phyloP scores from a whole-genome alignment of 2,113 vertebrate genomes.

The Saguinus imperator region DNA sequence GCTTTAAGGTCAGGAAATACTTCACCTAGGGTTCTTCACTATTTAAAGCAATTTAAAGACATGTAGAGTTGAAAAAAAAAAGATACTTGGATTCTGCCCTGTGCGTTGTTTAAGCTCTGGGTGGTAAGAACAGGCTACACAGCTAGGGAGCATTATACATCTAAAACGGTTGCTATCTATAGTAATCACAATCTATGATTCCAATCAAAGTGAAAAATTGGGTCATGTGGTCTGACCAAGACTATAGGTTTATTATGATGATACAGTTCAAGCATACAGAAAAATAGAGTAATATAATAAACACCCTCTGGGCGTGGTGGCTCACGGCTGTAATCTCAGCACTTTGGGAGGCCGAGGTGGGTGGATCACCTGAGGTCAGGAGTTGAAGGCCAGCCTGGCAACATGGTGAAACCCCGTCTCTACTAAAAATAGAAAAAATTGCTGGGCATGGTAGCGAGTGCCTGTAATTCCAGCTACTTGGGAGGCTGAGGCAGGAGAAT shows the following conservation, averaged over 20 bases:
- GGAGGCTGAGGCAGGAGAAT: too few relatives aligned
- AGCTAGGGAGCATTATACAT: neutral
- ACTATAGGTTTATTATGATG: neutral
- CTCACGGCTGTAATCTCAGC: too few relatives aligned
- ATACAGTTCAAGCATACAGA: neutral
- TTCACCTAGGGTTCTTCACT: neutral
- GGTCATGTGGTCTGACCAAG: neutral
- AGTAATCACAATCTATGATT: neutral
- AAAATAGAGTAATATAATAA: neutral
- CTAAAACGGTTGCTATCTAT: neutral
- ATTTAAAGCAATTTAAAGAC: neutral
- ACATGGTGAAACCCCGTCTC: too few relatives aligned
- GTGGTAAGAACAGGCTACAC: neutral
- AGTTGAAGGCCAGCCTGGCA: too few relatives aligned
- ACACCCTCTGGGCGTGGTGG: rapidly evolving
- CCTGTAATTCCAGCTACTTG: too few relatives aligned
- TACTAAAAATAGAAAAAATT: too few relatives aligned
- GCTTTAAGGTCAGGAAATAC: neutral
- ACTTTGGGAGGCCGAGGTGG: too few relatives aligned
- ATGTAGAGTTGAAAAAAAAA: neutral
- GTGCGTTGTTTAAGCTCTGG: neutral
- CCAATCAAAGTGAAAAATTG: neutral
- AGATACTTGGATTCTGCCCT: neutral
- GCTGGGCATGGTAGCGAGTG: too few relatives aligned
- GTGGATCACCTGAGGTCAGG: too few relatives aligned